Percentiles rank a stretch among this genome's conserved stretches.
These are phyloP conservation scores for Struthio camelus DNA, from an alignment of 2,113 vertebrate genomes.

Conservation along the genomic window DNA sequence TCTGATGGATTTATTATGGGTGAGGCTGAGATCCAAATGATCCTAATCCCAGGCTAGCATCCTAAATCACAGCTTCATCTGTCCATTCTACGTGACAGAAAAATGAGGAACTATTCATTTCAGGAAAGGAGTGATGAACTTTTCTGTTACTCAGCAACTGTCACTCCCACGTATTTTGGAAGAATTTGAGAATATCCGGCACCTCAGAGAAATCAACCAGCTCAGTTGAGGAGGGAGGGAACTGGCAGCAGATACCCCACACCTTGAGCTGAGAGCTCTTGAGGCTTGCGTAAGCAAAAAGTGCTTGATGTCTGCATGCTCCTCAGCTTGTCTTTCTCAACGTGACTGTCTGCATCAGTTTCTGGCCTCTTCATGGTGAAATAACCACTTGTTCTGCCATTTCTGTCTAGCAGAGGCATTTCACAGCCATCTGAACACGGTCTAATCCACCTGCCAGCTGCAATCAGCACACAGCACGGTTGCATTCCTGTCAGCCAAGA, in stretches of 20 bases:
- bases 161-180: conserved; percentile 45
- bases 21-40: neutral
- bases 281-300: neutral
- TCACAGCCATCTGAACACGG: conserved; percentile 43
- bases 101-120: neutral
- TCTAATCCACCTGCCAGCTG: conserved; percentile 63
- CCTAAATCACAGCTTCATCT: neutral
- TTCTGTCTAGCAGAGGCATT: conserved; percentile 14
- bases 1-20: neutral
- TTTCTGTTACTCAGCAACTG: conserved; percentile 61
- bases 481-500: conserved; percentile 22
- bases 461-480: conserved; percentile 48
- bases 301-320: neutral
- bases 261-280: conserved; percentile 4
- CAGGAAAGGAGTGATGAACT: conserved; percentile 11
- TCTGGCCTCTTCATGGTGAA: conserved; percentile 36
- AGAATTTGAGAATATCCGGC: conserved; percentile 33
- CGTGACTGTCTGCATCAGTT: conserved; percentile 19
- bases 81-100: neutral
- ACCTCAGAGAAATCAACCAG: neutral
- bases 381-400: conserved; percentile 37
- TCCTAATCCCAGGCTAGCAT: neutral
- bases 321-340: conserved; percentile 6
- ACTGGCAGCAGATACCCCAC: conserved; percentile 34
- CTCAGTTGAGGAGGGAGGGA: conserved; percentile 35